Evolutionary conservation across 2,797 vertebrate species (phyloP), one percentile per base, ranked within the genome.

Genomic region (Betta splendens): DNA sequence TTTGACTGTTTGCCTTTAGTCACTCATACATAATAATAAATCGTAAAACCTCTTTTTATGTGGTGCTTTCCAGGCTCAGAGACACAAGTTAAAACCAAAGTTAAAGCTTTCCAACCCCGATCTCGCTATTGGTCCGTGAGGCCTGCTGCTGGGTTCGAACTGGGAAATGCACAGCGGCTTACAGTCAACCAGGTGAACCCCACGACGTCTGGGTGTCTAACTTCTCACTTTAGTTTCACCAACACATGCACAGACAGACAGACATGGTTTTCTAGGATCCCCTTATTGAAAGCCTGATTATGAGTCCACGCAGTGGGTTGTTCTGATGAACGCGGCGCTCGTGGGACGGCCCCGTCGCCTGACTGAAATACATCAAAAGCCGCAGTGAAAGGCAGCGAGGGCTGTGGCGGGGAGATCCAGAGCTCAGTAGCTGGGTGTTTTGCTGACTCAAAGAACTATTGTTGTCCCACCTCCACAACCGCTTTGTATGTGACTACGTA

Each of bases 271-370:
- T 82, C 64, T 67, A 68, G 65, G 67, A 77, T 78, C 59, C 62
- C 25, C 56, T 69, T 50, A 59, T 47, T 66, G 49, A 73, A 57
- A 59, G 64, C 48, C 1, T 64, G 31, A 64, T 62, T 46, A 54
- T 64, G 70, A 83, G 69, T 47, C 50, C 40, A 44, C 35, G 48
- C 9, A 22, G 65, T 71, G 67, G 60, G 79, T 29, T 61, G 71
- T 79, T 85, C 65, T 69, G 31, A 52, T 58, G 70, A 79, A 70
- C 52, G 58, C 48, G 49, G 45, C 38, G 47, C 28, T 42, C 7
- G 16, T 69, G 85, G 85, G 85, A 79, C 80, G 77, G 72, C 78
- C 82, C 87, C 82, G 1, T 39, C 37, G 47, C 79, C 80, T 71
- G 7, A 70, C 28, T 66, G 64, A 81, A 75, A 78, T n/a, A 45